A percentile compares a stretch with the other conserved stretches of the same genome.
phyloP scores from a whole-genome alignment of 2,888 invertebrate species.

The Cosmopolites sordidus region DNA sequence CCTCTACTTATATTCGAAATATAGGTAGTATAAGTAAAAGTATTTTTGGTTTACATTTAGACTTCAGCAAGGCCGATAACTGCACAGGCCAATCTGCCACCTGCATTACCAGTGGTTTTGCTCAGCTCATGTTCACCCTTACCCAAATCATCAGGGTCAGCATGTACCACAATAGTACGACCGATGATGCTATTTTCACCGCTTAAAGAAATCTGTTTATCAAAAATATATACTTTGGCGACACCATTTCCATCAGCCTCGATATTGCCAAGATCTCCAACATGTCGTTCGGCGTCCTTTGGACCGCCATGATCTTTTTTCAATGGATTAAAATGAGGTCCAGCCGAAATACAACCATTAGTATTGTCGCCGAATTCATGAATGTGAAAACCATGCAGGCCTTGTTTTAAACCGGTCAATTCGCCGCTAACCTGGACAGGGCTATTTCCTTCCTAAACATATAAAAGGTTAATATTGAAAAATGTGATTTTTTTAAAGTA shows the following conservation, averaged over 20 bases:
- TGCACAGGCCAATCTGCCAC: conserved; percentile 83
- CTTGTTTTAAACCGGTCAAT: conserved; percentile 71
- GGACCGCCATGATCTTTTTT: conserved; percentile 83
- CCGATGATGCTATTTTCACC: conserved; percentile 78
- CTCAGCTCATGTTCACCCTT: conserved; percentile 88
- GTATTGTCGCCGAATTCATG: conserved; percentile 97
- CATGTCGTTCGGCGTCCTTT: conserved; percentile 66
- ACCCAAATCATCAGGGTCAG: conserved; percentile 91
- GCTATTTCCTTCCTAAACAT: conserved; percentile 47
- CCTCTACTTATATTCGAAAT: too few relatives aligned
- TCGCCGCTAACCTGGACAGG: conserved; percentile 78
- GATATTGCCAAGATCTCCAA: conserved; percentile 78
- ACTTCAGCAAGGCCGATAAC: conserved; percentile 71
- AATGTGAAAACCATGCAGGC: conserved; percentile 87
- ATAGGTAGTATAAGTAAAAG: too few relatives aligned
- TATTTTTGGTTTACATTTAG: conserved; percentile 25
- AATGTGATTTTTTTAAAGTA: neutral
- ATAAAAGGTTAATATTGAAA: neutral
- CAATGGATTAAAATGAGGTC: conserved; percentile 87
- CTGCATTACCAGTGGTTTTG: conserved; percentile 92
- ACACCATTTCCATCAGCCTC: conserved; percentile 59
- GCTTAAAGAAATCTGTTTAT: conserved; percentile 60
- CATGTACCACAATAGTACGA: conserved; percentile 85
- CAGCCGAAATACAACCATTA: conserved; percentile 93
- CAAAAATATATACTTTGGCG: conserved; percentile 62